These are phyloP conservation scores for Leptopilina myrica DNA, from an alignment of 2,888 invertebrate species.

Conservation along the genomic window DNA sequence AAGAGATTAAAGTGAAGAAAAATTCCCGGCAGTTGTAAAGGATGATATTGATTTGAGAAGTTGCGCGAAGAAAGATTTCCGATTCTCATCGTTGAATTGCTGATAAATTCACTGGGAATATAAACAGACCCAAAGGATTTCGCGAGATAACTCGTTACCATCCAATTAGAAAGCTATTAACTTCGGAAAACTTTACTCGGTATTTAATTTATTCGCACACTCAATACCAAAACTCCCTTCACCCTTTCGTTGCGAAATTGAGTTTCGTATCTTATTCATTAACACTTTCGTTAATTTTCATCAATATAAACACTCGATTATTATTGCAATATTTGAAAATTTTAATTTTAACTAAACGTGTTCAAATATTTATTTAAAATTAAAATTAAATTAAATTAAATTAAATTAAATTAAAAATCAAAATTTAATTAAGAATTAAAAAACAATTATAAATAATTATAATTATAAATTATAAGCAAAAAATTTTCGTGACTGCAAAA, in stretches of 20 bases:
- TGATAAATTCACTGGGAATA: constrained; percentile 18
- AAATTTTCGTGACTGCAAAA: too few relatives aligned
- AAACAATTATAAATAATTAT: too few relatives aligned
- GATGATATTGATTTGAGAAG: constrained; percentile 1
- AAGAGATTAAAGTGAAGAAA: background rate
- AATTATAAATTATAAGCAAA: too few relatives aligned
- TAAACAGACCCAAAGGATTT: constrained; percentile 38
- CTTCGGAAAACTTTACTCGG: constrained; percentile 23
- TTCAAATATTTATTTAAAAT: too few relatives aligned
- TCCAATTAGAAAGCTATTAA: constrained; percentile 37
- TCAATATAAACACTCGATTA: background rate
- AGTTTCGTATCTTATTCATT: background rate
- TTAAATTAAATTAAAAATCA: too few relatives aligned
- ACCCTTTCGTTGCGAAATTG: background rate
- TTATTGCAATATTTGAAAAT: background rate
- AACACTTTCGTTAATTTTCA: constrained; percentile 6
- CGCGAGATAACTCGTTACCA: constrained; percentile 22
- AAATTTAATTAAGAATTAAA: too few relatives aligned
- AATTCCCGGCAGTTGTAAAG: background rate
- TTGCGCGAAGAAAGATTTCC: background rate
- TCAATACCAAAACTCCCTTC: background rate
- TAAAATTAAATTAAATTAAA: too few relatives aligned
- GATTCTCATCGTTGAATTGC: constrained; percentile 7
- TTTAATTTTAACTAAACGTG: background rate
- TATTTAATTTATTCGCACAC: constrained; percentile 35